Base-by-base conservation (phyloP, 2,888 invertebrate species). In the Drosophila trichaetosa region DNA sequence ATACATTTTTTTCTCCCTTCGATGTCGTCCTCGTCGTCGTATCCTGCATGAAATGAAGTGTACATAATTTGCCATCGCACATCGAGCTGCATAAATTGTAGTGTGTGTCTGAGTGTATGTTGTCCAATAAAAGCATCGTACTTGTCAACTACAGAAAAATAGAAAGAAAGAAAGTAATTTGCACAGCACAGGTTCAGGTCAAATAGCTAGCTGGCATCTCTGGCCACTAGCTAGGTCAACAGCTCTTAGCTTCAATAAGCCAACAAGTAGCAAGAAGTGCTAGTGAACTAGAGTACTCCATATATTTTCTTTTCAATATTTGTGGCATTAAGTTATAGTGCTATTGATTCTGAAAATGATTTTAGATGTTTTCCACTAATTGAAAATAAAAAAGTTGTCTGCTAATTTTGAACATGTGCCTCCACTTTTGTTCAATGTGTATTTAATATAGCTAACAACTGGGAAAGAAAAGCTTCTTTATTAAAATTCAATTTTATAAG, bases 101-200 rank as follows among this genome's bases (percentile, higher is more conserved):
- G 56, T 34, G 52, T 31, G 51, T 52, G 52, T 5, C 21, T 53
- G 34, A 61, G 53, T 68, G 66, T 56, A 34, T 62, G 68, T 69
- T 73, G 76, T 70, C 57, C 81, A 87, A 86, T 86, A 87, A 86
- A 87, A 87, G 85, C 74, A 64, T 83, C 69, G 76, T 81, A 85
- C 79, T 76, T 85, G 88, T 86, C 88, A 87, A 83, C 82, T 63
- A 67, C 73, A 76, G 46, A 53, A 62, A 59, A 33, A 40, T 24
- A n/a, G 8, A 21, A 66, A 49, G 64, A 51, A 40, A 18, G 51
- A 51, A 56, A 69, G 68, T 59, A 68, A 72, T 84, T 71, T 67
- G 53, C 58, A 40, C 13, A 40, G 31, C 52, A 21, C 56, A 61
- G 49, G 49, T 67, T 42, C 57, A 67, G 69, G 49, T 74, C 73